A percentile compares a stretch with the other conserved stretches of the same genome.
Conservation (phyloP, 1,140 invertebrate genomes). For the Proales similis region DNA sequence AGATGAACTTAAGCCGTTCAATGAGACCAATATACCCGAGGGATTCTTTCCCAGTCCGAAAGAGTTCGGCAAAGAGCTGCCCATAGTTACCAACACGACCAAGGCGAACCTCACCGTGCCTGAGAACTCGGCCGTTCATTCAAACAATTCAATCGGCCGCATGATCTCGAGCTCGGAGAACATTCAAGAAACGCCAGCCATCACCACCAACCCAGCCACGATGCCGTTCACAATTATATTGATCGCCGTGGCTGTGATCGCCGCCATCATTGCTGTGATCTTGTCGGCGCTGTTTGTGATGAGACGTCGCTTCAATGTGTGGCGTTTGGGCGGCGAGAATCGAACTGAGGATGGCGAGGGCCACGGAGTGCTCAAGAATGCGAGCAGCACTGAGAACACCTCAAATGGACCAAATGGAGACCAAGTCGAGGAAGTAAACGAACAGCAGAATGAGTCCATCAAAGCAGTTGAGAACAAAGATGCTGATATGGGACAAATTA, state of each 20-base stretch:
- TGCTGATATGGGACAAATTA: neutral
- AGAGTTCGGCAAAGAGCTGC: too few species aligned
- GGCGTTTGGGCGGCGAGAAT: constrained; percentile 1
- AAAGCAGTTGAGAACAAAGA: neutral
- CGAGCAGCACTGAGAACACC: constrained; percentile 4
- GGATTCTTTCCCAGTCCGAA: too few species aligned
- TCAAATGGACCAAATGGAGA: neutral
- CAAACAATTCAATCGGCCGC: too few species aligned
- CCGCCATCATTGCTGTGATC: neutral
- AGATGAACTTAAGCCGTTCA: too few species aligned
- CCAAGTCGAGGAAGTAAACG: neutral
- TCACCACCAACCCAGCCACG: too few species aligned
- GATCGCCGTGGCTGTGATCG: neutral
- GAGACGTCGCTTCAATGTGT: constrained; percentile 2
- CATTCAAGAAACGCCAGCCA: too few species aligned
- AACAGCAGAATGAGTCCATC: neutral
- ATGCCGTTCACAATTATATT: too few species aligned
- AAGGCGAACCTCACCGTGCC: too few species aligned
- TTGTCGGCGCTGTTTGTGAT: constrained; percentile 24
- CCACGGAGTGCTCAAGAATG: constrained; percentile 29
- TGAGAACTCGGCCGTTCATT: too few species aligned
- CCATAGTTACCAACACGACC: too few species aligned
- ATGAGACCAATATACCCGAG: too few species aligned
- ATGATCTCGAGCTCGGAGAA: too few species aligned
- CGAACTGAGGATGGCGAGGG: constrained; percentile 2